Conservation (phyloP, 2,888 invertebrate genomes). For the Uloborus plumipes region DNA sequence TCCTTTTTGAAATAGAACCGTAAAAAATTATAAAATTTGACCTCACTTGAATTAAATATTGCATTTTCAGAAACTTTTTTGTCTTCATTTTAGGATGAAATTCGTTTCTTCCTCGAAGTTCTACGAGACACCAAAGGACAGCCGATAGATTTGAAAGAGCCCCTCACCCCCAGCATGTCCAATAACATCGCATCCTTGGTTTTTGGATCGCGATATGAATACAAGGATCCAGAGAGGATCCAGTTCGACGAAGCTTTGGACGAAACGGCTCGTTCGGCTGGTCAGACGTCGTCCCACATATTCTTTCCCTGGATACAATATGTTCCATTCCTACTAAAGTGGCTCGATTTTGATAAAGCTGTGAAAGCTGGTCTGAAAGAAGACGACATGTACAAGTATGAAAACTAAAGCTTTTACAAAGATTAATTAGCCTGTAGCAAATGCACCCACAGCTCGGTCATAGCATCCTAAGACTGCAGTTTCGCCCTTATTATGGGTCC, state of each 20-base stretch:
- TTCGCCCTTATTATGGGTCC: too few relatives aligned
- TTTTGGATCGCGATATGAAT: constrained; percentile 66
- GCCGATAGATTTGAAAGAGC: constrained; percentile 47
- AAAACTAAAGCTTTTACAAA: too few relatives aligned
- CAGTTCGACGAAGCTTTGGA: constrained; percentile 29
- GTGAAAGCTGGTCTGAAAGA: not conserved
- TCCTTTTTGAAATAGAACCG: too few relatives aligned
- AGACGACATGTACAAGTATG: constrained; percentile 3
- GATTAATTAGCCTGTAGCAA: too few relatives aligned
- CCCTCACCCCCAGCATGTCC: constrained; percentile 65
- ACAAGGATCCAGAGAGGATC: constrained; percentile 57
- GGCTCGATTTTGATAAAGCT: constrained; percentile 7
- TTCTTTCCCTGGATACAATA: constrained; percentile 40
- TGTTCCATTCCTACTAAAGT: constrained; percentile 16
- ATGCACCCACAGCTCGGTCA: too few relatives aligned
- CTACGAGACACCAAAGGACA: constrained; percentile 27
- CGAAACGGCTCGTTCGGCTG: not conserved
- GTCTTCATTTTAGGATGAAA: constrained; percentile 50
- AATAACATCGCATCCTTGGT: constrained; percentile 66
- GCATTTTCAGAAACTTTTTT: too few relatives aligned
- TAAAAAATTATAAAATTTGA: too few relatives aligned
- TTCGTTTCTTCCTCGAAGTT: constrained; percentile 52
- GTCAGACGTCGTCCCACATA: not conserved
- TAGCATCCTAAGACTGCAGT: too few relatives aligned
- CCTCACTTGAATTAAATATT: too few relatives aligned